Percentiles rank a stretch among this genome's conserved stretches.
These are phyloP conservation scores for Slavum lentiscoides DNA, from an alignment of 2,888 invertebrate genomes.

Conservation along the genomic window DNA sequence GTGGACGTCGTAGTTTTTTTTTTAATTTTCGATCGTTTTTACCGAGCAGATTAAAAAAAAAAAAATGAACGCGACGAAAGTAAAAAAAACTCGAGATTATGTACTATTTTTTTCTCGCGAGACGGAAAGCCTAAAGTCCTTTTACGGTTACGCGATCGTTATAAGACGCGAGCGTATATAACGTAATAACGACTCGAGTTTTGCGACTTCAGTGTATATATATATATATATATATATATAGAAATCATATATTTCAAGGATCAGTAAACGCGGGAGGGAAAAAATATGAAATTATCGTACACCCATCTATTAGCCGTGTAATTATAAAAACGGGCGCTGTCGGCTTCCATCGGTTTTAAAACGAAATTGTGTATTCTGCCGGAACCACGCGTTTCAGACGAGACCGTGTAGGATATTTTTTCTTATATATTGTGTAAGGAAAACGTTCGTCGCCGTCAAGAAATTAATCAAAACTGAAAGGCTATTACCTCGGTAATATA, in stretches of 20 bases:
- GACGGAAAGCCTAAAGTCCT: too few species aligned
- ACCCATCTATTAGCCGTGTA: too few species aligned
- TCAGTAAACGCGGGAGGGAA: background rate
- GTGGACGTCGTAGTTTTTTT: too few species aligned
- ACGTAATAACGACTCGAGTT: background rate
- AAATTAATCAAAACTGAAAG: constrained; percentile 25
- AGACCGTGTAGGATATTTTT: background rate
- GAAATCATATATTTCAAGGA: constrained; percentile 18
- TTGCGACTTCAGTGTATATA: background rate
- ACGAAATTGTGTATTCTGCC: constrained; percentile 10
- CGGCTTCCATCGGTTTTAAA: background rate
- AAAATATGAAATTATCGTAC: too few species aligned
- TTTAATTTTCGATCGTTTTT: too few species aligned
- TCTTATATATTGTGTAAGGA: background rate
- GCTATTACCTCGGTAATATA: background rate
- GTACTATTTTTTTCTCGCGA: too few species aligned
- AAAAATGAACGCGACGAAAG: too few species aligned
- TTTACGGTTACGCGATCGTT: too few species aligned
- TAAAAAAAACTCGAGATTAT: too few species aligned
- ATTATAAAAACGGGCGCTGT: too few species aligned
- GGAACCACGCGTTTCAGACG: constrained; percentile 11
- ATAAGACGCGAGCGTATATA: too few species aligned
- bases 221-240: background rate
- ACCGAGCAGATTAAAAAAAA: too few species aligned
- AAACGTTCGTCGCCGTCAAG: constrained; percentile 5